phyloP scores from a whole-genome alignment of 2,888 invertebrate genomes.

The Drosophila buzzatii region DNA sequence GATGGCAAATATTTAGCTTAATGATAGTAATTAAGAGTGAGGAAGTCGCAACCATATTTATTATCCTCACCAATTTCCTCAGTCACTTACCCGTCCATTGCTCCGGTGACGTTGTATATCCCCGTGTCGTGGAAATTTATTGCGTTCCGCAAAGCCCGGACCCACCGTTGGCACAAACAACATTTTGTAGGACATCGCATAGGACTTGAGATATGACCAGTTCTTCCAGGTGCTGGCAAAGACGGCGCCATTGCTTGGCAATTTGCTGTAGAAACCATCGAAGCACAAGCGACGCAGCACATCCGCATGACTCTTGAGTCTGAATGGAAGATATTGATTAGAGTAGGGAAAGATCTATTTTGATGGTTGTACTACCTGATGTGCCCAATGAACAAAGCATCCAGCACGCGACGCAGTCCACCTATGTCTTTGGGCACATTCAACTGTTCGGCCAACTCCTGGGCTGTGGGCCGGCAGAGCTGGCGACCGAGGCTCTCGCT shows the following conservation, averaged over 20 bases:
- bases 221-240: slow-evolving; percentile 89
- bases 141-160: slow-evolving; percentile 90
- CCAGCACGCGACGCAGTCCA: slow-evolving; percentile 86
- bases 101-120: slow-evolving; percentile 84
- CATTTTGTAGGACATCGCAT: slow-evolving; percentile 87
- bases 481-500: slow-evolving; percentile 80
- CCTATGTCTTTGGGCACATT: slow-evolving; percentile 64
- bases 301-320: slow-evolving; percentile 86
- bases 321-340: slow-evolving; percentile 29
- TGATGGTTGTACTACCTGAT: slow-evolving; percentile 72
- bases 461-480: slow-evolving; percentile 60
- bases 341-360: not conserved
- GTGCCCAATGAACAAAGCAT: slow-evolving; percentile 88
- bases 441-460: slow-evolving; percentile 1
- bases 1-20: not conserved
- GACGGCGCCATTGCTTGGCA: slow-evolving; percentile 88
- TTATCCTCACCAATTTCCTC: not conserved
- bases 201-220: slow-evolving; percentile 87
- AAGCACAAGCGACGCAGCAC: slow-evolving; percentile 86
- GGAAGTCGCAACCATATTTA: not conserved
- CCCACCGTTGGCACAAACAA: slow-evolving; percentile 90
- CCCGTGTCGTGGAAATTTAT: slow-evolving; percentile 85
- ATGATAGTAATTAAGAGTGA: not conserved
- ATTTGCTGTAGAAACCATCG: slow-evolving; percentile 89
- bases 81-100: slow-evolving; percentile 82